These are phyloP conservation scores for Sarcophaga bullata DNA, from an alignment of 1,140 invertebrate species.

Conservation along the genomic window DNA sequence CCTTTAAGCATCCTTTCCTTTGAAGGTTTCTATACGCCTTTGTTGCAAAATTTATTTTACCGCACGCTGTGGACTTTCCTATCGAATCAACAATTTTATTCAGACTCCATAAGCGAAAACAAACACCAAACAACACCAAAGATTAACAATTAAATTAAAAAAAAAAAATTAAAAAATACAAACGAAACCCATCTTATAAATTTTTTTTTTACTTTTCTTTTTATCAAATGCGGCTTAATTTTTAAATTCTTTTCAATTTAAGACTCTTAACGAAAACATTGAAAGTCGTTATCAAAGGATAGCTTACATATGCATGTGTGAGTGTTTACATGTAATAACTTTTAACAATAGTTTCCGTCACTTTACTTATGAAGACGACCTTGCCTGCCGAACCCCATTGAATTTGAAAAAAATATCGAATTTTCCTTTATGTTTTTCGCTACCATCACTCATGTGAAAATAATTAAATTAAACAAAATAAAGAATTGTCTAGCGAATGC, in stretches of 20 bases:
- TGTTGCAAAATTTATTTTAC: slow-evolving; percentile 34
- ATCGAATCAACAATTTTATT: slow-evolving; percentile 14
- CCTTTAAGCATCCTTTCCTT: slow-evolving; percentile 5
- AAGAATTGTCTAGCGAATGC: background rate
- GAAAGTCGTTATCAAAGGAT: background rate
- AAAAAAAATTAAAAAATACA: background rate
- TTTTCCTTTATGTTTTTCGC: slow-evolving; percentile 27
- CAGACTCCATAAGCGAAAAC: background rate
- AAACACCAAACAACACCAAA: slow-evolving; percentile 7
- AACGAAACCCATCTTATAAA: too few species aligned
- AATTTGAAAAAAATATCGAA: slow-evolving; percentile 30
- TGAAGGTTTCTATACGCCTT: background rate
- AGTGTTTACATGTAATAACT: background rate
- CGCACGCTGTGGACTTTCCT: slow-evolving; percentile 38
- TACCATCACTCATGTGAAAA: slow-evolving; percentile 34
- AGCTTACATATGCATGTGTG: background rate
- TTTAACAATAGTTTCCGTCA: background rate
- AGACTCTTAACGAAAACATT: background rate
- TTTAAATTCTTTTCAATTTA: slow-evolving; percentile 1
- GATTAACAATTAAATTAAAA: slow-evolving; percentile 1
- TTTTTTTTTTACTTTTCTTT: too few species aligned
- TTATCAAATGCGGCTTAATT: background rate
- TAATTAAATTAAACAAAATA: slow-evolving; percentile 35
- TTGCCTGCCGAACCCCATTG: background rate
- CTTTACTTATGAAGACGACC: background rate